These are phyloP conservation scores for Cyclura pinguis DNA, from an alignment of 2,797 vertebrate species.

Conservation along the genomic window DNA sequence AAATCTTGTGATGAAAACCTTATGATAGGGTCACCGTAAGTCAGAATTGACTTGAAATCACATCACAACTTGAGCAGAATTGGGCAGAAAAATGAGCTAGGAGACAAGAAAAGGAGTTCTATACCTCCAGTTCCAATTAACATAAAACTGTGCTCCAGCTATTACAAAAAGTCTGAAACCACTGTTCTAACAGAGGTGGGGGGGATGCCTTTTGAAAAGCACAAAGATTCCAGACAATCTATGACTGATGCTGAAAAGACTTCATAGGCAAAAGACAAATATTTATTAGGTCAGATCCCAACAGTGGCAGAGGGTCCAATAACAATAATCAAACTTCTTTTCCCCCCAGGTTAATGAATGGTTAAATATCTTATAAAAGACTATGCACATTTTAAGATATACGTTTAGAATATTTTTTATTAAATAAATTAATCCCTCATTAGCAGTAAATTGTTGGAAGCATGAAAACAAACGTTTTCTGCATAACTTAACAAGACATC, in stretches of 20 bases:
- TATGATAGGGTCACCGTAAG: no score
- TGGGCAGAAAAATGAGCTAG: not conserved
- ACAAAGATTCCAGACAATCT: not conserved
- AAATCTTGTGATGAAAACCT: no score
- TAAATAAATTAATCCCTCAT: not conserved
- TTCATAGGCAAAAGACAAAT: not conserved
- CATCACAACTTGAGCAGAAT: not conserved
- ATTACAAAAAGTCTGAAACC: not conserved
- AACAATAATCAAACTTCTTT: not conserved
- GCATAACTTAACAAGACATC: not conserved
- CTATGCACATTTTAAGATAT: not conserved
- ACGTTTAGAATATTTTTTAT: not conserved
- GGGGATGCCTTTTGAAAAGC: not conserved
- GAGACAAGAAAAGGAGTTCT: no score
- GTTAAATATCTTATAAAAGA: accelerated
- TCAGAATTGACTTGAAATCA: no score
- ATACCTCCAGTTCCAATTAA: not conserved
- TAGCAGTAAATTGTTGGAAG: not conserved
- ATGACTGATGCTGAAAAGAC: no score
- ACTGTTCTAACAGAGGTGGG: not conserved
- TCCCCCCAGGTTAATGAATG: not conserved
- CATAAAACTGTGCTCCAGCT: not conserved
- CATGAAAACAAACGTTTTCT: not conserved
- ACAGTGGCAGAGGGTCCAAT: not conserved
- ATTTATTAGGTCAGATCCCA: not conserved